These are phyloP conservation scores for Ara ararauna DNA, from an alignment of 2,797 vertebrate species.

Conservation along the genomic window DNA sequence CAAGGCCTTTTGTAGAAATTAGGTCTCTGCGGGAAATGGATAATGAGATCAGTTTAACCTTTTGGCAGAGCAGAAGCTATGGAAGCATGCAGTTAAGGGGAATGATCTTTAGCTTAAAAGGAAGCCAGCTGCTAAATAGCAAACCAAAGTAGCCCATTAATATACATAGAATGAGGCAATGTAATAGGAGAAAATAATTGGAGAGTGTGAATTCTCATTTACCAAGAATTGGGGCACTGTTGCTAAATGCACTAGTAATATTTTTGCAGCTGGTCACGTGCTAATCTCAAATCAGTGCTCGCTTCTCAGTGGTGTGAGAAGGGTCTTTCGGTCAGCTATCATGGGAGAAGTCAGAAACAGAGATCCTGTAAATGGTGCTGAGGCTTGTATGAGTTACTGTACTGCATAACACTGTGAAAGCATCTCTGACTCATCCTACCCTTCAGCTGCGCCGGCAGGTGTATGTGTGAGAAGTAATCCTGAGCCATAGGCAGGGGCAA, in stretches of 20 bases:
- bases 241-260: background rate
- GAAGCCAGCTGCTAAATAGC: background rate
- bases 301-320: fast-evolving
- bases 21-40: slow-evolving; percentile 7
- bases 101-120: background rate
- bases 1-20: slow-evolving; percentile 16
- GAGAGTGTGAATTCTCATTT: background rate
- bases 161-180: background rate
- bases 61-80: background rate
- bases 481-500: fast-evolving
- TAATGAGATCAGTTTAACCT: slow-evolving; percentile 49
- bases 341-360: background rate
- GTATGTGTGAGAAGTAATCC: background rate
- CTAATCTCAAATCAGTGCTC: background rate
- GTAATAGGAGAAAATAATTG: background rate
- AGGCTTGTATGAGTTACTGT: background rate
- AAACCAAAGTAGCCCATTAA: slow-evolving; percentile 5
- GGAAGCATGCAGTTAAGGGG: background rate
- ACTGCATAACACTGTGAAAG: background rate
- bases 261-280: slow-evolving; percentile 5
- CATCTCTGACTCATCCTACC: background rate
- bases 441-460: background rate
- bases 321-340: background rate
- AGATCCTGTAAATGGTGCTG: background rate
- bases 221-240: background rate